A percentile compares a stretch with the other conserved stretches of the same genome.
phyloP scores from a whole-genome alignment of 2,888 invertebrate genomes.

The Leuctra nigra region DNA sequence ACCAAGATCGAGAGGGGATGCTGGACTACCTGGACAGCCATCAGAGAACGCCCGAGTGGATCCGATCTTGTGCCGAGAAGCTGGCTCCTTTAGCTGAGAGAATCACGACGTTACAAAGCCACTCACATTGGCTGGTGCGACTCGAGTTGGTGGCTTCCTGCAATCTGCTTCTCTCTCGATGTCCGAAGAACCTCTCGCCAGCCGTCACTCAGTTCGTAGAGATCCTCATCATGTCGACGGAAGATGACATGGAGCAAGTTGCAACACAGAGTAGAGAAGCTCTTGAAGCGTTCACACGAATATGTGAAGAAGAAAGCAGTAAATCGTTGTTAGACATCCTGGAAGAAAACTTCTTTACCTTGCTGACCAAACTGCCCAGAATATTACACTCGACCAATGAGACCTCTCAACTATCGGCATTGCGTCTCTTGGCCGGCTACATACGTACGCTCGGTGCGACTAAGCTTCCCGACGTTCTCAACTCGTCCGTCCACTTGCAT shows the following conservation, averaged over 20 bases:
- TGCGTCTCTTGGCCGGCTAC: constrained; percentile 63
- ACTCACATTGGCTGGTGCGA: constrained; percentile 56
- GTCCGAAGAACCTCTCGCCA: constrained; percentile 28
- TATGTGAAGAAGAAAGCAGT: constrained; percentile 39
- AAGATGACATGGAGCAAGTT: constrained; percentile 55
- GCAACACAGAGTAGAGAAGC: constrained; percentile 38
- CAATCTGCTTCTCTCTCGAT: constrained; percentile 26
- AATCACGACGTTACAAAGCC: constrained; percentile 48
- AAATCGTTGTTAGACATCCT: constrained; percentile 47
- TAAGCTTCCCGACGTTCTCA: constrained; percentile 51
- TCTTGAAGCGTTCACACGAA: constrained; percentile 41
- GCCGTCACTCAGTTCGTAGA: constrained; percentile 47
- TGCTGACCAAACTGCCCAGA: constrained; percentile 56
- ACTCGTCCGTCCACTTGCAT: constrained; percentile 47
- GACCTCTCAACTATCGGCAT: constrained; percentile 50
- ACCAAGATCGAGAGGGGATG: constrained; percentile 32
- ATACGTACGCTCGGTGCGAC: constrained; percentile 50
- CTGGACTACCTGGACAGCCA: constrained; percentile 36
- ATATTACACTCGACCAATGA: constrained; percentile 51
- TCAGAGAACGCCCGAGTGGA: constrained; percentile 50
- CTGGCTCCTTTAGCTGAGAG: constrained; percentile 45
- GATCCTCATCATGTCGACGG: constrained; percentile 58
- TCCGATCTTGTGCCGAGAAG: constrained; percentile 50
- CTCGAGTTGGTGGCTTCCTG: constrained; percentile 55
- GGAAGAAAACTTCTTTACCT: constrained; percentile 53